phyloP scores from a whole-genome alignment of 2,113 vertebrate species.

The Galemys pyrenaicus region DNA sequence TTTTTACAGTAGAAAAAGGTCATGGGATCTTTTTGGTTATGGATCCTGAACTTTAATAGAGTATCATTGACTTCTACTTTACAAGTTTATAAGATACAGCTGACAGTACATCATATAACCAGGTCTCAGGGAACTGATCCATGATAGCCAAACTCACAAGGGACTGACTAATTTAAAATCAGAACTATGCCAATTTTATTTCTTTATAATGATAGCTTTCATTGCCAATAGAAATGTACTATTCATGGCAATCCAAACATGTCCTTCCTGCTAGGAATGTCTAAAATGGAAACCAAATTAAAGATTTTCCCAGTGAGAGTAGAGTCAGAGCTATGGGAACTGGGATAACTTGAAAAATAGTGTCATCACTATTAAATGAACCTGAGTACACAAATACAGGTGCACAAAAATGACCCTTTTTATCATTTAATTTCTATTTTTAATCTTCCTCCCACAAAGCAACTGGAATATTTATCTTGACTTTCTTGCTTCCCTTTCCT shows the following conservation, averaged over 20 bases:
- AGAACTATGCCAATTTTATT: constrained; percentile 7
- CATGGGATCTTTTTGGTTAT: background rate
- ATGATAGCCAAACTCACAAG: constrained; percentile 30
- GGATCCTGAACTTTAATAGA: background rate
- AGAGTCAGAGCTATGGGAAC: background rate
- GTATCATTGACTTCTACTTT: background rate
- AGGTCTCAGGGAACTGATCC: background rate
- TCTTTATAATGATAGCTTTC: background rate
- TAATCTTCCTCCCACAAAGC: background rate
- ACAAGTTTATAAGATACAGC: background rate
- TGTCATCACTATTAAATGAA: background rate
- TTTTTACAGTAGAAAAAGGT: background rate
- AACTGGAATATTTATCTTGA: background rate
- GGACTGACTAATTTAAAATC: constrained; percentile 37
- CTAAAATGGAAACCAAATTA: constrained; percentile 40
- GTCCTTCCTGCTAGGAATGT: constrained; percentile 35
- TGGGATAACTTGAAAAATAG: background rate
- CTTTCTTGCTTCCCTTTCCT: background rate
- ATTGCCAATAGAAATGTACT: constrained; percentile 31
- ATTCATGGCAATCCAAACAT: background rate
- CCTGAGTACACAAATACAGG: background rate
- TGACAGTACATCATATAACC: background rate
- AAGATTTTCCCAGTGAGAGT: background rate
- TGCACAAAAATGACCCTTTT: background rate
- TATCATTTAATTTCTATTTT: background rate